A percentile compares a stretch with the other conserved stretches of the same genome.
Conservation (phyloP, 2,797 vertebrate genomes). For the Pogoniulus pusillus region DNA sequence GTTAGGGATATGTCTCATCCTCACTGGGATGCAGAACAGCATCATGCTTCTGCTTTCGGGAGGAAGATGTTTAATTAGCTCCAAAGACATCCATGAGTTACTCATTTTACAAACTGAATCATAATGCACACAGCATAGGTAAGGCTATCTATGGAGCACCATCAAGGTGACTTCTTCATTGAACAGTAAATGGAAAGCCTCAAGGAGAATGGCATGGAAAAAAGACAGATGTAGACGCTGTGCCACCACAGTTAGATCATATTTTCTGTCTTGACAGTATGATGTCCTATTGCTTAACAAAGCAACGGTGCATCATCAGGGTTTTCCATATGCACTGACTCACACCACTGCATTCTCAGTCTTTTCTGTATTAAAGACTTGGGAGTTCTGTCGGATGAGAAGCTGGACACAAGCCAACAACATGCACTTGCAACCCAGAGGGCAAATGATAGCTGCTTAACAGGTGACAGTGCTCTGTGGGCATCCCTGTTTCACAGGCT, state of each 20-base stretch:
- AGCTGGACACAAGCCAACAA: too few relatives aligned
- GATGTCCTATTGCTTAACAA: neutral
- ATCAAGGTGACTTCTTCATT: neutral
- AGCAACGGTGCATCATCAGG: neutral
- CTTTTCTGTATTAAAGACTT: neutral
- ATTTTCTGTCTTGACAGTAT: neutral
- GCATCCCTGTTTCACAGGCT: too few relatives aligned
- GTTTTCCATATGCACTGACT: neutral
- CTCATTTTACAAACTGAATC: neutral
- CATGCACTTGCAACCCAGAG: too few relatives aligned
- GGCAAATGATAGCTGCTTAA: too few relatives aligned
- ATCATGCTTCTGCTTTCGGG: neutral
- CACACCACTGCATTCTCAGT: neutral
- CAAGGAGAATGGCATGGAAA: neutral
- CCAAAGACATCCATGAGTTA: neutral
- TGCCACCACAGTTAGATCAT: neutral
- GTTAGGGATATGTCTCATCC: neutral
- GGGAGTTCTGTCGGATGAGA: too few relatives aligned
- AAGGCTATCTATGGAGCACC: neutral
- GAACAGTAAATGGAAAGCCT: neutral
- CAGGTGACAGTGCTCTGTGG: too few relatives aligned
- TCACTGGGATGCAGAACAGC: neutral
- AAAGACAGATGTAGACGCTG: neutral
- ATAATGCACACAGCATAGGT: neutral
- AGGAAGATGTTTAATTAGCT: neutral